phyloP scores from a whole-genome alignment of 2,888 invertebrate genomes.

The Pharmacophagus antenor region DNA sequence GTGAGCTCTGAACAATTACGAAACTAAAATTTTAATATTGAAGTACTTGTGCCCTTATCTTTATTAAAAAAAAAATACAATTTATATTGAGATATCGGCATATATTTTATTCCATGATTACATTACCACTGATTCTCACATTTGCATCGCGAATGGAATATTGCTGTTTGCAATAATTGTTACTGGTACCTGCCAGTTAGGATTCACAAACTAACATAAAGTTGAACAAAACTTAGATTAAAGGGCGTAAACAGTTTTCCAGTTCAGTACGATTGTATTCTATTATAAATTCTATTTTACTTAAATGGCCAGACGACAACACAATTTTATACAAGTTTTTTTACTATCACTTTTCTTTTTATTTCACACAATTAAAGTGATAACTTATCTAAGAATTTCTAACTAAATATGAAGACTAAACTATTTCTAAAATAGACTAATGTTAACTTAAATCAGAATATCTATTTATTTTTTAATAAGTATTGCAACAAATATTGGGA shows the following conservation, averaged over 20 bases:
- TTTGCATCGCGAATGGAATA: slow-evolving; percentile 14
- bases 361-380: background rate
- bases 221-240: background rate
- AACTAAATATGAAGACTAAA: slow-evolving; percentile 12
- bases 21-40: slow-evolving; percentile 39
- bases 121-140: background rate
- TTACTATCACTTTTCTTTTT: background rate
- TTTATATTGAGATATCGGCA: background rate
- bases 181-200: slow-evolving; percentile 28
- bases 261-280: background rate
- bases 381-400: slow-evolving; percentile 9
- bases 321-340: background rate
- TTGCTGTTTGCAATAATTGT: background rate
- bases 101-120: background rate
- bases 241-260: background rate
- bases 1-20: slow-evolving; percentile 38
- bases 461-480: slow-evolving; percentile 11
- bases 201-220: background rate
- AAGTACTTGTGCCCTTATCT: slow-evolving; percentile 65
- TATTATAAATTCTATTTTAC: background rate
- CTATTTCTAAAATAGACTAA: slow-evolving; percentile 4
- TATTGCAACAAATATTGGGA: slow-evolving; percentile 30
- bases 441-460: slow-evolving; percentile 16
- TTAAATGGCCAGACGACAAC: background rate
- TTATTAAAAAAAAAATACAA: slow-evolving; percentile 16